Conservation (phyloP, 2,113 vertebrate genomes). For the Campylomormyrus numenius region DNA sequence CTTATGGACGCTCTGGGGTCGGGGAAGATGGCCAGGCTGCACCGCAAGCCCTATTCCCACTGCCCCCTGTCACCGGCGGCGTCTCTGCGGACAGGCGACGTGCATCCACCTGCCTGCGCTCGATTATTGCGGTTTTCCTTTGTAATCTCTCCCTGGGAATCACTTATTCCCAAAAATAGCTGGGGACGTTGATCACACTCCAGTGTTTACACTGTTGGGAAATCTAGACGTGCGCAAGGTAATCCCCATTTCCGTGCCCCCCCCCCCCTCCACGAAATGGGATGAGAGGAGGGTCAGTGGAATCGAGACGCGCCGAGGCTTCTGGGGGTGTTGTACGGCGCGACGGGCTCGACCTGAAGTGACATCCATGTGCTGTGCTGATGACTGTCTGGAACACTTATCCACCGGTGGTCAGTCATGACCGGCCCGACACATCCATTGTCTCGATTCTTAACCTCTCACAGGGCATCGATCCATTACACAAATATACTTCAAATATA, state of each 20-base stretch:
- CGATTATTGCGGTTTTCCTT: slow-evolving; percentile 6
- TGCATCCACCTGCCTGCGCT: slow-evolving; percentile 15
- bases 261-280: background rate
- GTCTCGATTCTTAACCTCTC: background rate
- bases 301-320: background rate
- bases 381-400: background rate
- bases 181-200: background rate
- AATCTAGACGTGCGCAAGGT: background rate
- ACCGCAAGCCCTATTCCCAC: slow-evolving; percentile 28
- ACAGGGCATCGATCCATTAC: background rate
- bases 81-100: slow-evolving; percentile 2
- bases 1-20: slow-evolving; percentile 21
- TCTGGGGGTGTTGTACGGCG: background rate
- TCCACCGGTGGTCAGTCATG: background rate
- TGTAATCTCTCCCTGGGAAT: slow-evolving; percentile 1
- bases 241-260: background rate
- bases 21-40: slow-evolving; percentile 17
- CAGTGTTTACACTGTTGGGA: background rate
- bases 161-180: slow-evolving; percentile 6
- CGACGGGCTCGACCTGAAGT: background rate
- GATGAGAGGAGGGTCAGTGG: background rate
- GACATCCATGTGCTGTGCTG: background rate
- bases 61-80: slow-evolving; percentile 24
- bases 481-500: background rate
- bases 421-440: background rate